A percentile compares a stretch with the other conserved stretches of the same genome.
These are phyloP conservation scores for Pteropus rufus DNA, from an alignment of 2,797 vertebrate genomes.

Conservation along the genomic window DNA sequence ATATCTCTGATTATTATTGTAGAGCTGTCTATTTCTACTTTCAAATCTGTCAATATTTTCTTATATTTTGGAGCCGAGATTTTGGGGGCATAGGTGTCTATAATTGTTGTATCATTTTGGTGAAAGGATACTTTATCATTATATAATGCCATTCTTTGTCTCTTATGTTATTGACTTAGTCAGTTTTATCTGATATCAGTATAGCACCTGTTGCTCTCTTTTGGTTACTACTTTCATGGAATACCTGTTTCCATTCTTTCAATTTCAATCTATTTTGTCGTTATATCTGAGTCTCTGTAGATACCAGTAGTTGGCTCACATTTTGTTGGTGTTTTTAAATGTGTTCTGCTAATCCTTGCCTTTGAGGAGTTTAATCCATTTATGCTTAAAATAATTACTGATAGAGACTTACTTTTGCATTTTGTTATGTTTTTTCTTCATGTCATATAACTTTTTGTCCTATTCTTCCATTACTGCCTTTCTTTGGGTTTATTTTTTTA, in stretches of 20 bases:
- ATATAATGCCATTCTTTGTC: background rate
- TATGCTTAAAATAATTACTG: background rate
- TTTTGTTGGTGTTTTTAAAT: background rate
- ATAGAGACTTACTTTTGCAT: background rate
- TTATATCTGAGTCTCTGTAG: background rate
- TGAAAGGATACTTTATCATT: background rate
- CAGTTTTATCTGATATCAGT: background rate
- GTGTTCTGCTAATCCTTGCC: background rate
- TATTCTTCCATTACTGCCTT: background rate
- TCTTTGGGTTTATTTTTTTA: background rate
- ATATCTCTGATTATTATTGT: background rate
- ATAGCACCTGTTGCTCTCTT: background rate
- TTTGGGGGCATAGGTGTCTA: background rate
- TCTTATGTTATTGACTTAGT: background rate
- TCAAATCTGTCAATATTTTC: background rate
- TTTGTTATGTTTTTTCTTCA: background rate
- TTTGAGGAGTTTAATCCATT: background rate
- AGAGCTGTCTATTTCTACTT: background rate
- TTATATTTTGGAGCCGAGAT: background rate
- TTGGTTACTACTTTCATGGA: background rate
- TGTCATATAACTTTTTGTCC: background rate
- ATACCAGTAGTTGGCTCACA: no score
- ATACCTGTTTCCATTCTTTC: background rate
- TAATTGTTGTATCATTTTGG: background rate
- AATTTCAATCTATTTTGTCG: background rate